Evolutionary conservation across 2,888 invertebrate genomes (phyloP).

Genomic region (Apeira syringaria): DNA sequence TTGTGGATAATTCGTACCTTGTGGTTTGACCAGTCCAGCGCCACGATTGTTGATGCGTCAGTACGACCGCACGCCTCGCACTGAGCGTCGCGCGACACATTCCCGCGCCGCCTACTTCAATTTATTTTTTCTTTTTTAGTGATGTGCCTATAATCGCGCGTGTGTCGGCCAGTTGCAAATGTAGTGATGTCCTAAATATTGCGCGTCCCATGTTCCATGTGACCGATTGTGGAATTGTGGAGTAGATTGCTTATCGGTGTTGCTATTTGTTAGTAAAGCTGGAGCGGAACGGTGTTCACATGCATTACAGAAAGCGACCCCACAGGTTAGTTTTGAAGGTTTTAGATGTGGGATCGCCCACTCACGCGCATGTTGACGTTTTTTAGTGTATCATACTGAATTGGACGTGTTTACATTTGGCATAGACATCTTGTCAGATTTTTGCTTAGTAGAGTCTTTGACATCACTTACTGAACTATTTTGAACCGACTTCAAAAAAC

Average conservation of each 20-base stretch:
- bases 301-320: constrained; percentile 82
- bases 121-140: constrained; percentile 36
- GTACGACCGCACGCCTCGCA: constrained; percentile 60
- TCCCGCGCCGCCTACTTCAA: constrained; percentile 37
- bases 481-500: no score
- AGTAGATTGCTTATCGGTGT: constrained; percentile 44
- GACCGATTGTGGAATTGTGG: constrained; percentile 38
- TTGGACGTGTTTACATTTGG: no score
- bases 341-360: constrained; percentile 1
- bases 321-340: constrained; percentile 48
- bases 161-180: constrained; percentile 27
- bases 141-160: constrained; percentile 31
- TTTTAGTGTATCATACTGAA: neutral
- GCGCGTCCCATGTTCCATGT: constrained; percentile 37
- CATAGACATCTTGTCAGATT: no score
- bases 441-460: no score
- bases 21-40: constrained; percentile 47
- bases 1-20: constrained; percentile 64
- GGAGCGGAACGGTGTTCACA: constrained; percentile 78
- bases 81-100: constrained; percentile 46
- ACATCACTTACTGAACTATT: no score
- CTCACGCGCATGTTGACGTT: neutral
- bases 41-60: constrained; percentile 60
- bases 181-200: constrained; percentile 45
- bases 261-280: constrained; percentile 68